These are phyloP conservation scores for Diarsia mendica DNA, from an alignment of 2,888 invertebrate genomes.

Conservation along the genomic window DNA sequence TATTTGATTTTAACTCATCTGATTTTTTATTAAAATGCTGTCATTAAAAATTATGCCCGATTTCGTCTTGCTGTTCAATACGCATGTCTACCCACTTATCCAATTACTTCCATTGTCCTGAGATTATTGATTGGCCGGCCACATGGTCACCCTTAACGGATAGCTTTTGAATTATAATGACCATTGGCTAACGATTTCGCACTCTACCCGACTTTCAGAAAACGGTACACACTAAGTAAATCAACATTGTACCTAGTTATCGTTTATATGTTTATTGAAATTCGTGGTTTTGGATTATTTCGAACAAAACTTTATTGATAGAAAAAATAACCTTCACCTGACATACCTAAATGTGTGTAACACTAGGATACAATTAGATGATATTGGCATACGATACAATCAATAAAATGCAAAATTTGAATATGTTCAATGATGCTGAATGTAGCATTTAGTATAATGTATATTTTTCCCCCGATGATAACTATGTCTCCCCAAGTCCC, in stretches of 20 bases:
- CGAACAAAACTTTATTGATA: background rate
- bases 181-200: conserved; percentile 59
- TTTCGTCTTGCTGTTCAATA: no score
- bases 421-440: no score
- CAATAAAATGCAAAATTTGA: no score
- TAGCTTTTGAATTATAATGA: conserved; percentile 62
- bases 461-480: no score
- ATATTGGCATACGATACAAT: no score
- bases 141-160: conserved; percentile 49
- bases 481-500: no score
- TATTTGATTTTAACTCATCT: no score
- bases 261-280: conserved; percentile 21
- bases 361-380: no score
- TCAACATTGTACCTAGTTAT: conserved; percentile 21
- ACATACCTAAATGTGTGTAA: background rate
- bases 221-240: conserved; percentile 48
- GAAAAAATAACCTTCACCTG: background rate
- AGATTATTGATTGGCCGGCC: background rate
- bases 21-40: no score
- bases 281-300: background rate
- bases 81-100: background rate
- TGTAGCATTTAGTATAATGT: no score
- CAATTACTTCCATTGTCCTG: background rate
- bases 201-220: conserved; percentile 49
- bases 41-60: no score